Percentiles rank a stretch among this genome's conserved stretches.
phyloP scores from a whole-genome alignment of 2,888 invertebrate genomes.

The Plebejus anna region DNA sequence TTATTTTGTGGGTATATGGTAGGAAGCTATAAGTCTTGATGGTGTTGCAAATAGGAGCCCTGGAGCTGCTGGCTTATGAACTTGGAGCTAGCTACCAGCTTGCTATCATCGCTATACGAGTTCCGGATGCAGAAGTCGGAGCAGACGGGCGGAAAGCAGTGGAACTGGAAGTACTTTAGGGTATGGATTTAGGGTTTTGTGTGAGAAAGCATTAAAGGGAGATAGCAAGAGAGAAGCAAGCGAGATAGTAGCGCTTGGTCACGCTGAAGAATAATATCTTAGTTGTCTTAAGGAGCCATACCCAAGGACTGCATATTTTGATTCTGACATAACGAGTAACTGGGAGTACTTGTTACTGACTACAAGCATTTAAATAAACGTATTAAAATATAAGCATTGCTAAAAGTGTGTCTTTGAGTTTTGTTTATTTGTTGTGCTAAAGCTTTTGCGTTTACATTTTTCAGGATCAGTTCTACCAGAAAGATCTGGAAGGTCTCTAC shows the following conservation, averaged over 20 bases:
- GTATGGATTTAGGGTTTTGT: slow-evolving; percentile 48
- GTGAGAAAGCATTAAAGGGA: too few species aligned
- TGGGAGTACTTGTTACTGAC: too few species aligned
- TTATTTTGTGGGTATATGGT: background rate
- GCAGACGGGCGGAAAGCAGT: slow-evolving; percentile 78
- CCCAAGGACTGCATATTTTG: too few species aligned
- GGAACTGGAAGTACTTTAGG: slow-evolving; percentile 84
- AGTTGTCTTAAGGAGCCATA: too few species aligned
- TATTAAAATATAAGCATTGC: too few species aligned
- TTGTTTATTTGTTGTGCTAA: too few species aligned
- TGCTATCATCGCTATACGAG: slow-evolving; percentile 77
- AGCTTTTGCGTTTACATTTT: slow-evolving; percentile 43
- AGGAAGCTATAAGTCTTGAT: slow-evolving; percentile 47
- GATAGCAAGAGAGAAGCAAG: too few species aligned
- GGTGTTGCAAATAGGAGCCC: slow-evolving; percentile 66
- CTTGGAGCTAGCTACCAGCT: slow-evolving; percentile 68
- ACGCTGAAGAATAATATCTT: too few species aligned
- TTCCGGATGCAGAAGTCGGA: slow-evolving; percentile 75
- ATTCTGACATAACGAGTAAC: too few species aligned
- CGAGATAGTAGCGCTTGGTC: too few species aligned
- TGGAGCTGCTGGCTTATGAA: slow-evolving; percentile 72
- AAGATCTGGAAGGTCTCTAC: slow-evolving; percentile 87
- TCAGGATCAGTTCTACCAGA: slow-evolving; percentile 88
- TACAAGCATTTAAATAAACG: too few species aligned
- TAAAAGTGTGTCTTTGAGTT: too few species aligned